Base-by-base conservation (phyloP, 2,113 vertebrate genomes). In the Tetrax tetrax region DNA sequence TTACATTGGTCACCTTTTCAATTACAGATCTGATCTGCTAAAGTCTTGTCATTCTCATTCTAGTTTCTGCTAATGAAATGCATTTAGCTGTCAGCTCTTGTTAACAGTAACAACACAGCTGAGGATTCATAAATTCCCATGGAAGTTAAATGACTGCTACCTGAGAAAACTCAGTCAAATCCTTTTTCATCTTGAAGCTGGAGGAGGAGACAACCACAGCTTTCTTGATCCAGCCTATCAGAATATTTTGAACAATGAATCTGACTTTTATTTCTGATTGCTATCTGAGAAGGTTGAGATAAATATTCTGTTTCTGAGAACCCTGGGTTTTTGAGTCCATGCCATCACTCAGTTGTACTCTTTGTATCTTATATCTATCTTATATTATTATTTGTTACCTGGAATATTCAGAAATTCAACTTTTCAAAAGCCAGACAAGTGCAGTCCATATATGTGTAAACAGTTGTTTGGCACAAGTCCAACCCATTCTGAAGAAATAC, bases 11-110 rank as follows among this genome's bases (percentile, higher is more conserved):
- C 91, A 97, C 95, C 89, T 95, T 96, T 96, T 94, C 94, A 95
- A 64, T 94, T 96, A 94, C 93, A 91, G 74, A 87, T 71, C 91
- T 91, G 83, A 85, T 96, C 89, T 82, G 93, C 87, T 94, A 76
- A 94, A 94, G 74, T 79, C 92, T 96, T 96, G 96, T 96, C 96
- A 85, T 79, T 93, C 87, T 96, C 89, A 41, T 96, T 97, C 89
- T 71, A 75, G 83, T 89, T 95, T 93, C 93, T 96, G 91, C 91
- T 97, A 97, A 97, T 97, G 95, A 96, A 97, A 95, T 96, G 89
- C 83, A 89, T 96, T 96, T 96, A 94, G 82, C 80, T 96, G 95
- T 95, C 96, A 95, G 91, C 51, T 95, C 94, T 84, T 89, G 93
- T 97, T 96, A 97, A 57, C 53, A 59, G 69, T 61, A 95, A 94